A percentile compares a stretch with the other conserved stretches of the same genome.
Evolutionary conservation across 1,140 invertebrate species (phyloP).

Genomic region (Dufourea novaeangliae): DNA sequence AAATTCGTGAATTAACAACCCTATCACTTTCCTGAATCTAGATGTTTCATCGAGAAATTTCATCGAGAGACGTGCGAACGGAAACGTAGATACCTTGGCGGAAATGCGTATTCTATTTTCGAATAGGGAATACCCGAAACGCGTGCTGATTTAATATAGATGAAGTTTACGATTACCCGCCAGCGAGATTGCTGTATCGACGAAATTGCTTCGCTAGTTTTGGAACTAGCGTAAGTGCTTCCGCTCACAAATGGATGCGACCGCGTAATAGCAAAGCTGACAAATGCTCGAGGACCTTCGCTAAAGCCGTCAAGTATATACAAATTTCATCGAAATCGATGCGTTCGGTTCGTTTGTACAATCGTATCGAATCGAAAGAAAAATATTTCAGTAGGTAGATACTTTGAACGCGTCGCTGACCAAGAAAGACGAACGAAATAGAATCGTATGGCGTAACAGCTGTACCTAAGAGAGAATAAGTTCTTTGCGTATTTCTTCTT

Average conservation of each 20-base stretch:
- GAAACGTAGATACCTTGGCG: neutral
- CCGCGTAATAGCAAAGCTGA: slow-evolving; percentile 20
- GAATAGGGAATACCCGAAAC: neutral
- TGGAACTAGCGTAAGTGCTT: slow-evolving; percentile 21
- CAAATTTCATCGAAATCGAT: slow-evolving; percentile 32
- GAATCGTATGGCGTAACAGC: too few species aligned
- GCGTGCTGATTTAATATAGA: neutral
- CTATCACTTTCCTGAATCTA: neutral
- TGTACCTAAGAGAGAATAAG: too few species aligned
- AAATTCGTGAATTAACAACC: too few species aligned
- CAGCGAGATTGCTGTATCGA: neutral
- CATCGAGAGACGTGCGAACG: too few species aligned
- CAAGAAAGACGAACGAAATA: too few species aligned
- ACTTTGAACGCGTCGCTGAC: too few species aligned
- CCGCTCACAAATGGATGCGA: slow-evolving; percentile 18
- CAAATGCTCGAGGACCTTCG: slow-evolving; percentile 2
- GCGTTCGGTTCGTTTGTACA: neutral
- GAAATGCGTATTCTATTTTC: neutral
- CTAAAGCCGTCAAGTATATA: neutral
- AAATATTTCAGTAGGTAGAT: too few species aligned
- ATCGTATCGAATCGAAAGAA: neutral
- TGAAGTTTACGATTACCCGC: neutral
- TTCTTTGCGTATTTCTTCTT: neutral
- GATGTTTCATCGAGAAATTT: too few species aligned
- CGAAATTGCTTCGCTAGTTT: slow-evolving; percentile 23